Evolutionary conservation across 2,888 invertebrate species (phyloP), one percentile per base, ranked within the genome.

Genomic region (Cyclophora punctaria): DNA sequence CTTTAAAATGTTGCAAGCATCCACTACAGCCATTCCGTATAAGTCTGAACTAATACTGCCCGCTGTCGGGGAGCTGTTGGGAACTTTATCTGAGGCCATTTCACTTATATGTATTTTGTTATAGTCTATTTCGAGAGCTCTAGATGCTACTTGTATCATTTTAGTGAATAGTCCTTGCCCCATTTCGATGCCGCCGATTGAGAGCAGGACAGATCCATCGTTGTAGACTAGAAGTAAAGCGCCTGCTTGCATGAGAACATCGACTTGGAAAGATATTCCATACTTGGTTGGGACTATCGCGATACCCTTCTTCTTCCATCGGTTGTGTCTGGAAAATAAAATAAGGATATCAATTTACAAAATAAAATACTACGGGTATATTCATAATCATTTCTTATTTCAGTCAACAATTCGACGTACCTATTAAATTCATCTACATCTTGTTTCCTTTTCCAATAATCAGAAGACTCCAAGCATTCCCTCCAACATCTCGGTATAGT

Each of bases 81-180:
- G 95, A 5, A 96, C 93, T 88, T 94, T 95, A 67, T 95, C 95
- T 0, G 95, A 94, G 3, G 93, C 81, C 55, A 93, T 94, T 81
- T 95, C 95, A 49, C 90, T 90, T 40, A 94, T 92, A 65, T 94
- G 91, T 62, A 95, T 93, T 74, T 90, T 91, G 0, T 84, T 79
- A 2, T 90, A 76, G 7, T 92, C 89, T 37, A 94, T 89, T 56
- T 90, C 91, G 41, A 95, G 74, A 5, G 87, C 90, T 66, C 89
- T 89, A 53, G 94, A 93, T 0, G 94, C 94, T 0, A 95, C 92
- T 90, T 96, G 96, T 53, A 94, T 92, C 93, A 96, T 95, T 89
- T 97, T 97, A 0, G 96, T 96, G 71, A 95, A 94, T 3, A 97
- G 85, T 0, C 97, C 97, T 83, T 97, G 97, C 0, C 97, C 97